These are phyloP conservation scores for Saguinus midas DNA, from an alignment of 2,113 vertebrate genomes.

Conservation along the genomic window DNA sequence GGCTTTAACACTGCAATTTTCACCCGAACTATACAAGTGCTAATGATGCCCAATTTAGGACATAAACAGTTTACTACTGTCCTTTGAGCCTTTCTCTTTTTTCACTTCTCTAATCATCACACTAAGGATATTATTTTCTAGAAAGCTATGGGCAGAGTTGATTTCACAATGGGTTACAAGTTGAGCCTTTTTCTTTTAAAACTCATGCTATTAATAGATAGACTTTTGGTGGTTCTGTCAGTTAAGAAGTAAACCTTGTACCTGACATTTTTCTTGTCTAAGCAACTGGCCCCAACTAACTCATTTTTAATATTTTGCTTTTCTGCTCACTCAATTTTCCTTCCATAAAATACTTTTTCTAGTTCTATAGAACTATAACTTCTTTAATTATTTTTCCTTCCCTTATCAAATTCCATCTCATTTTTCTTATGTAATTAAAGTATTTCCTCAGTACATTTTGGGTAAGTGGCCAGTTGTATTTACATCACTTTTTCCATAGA, in stretches of 20 bases:
- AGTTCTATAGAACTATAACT: neutral
- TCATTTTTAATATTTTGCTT: neutral
- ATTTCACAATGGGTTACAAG: conserved; percentile 1
- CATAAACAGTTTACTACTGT: conserved; percentile 42
- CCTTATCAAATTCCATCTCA: neutral
- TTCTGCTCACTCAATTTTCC: neutral
- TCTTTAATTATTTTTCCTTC: neutral
- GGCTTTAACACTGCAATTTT: conserved; percentile 46
- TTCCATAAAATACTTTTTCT: neutral
- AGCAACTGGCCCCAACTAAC: neutral
- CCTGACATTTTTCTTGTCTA: neutral
- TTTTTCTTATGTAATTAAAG: conserved; percentile 40
- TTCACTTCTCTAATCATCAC: conserved; percentile 35
- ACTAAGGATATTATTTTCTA: conserved; percentile 40
- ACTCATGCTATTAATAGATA: neutral
- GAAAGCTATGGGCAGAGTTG: conserved; percentile 5
- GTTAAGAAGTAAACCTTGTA: neutral
- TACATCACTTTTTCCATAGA: conserved; percentile 53
- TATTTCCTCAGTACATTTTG: neutral
- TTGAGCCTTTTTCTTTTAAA: neutral
- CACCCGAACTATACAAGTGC: conserved; percentile 45
- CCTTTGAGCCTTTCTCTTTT: conserved; percentile 12
- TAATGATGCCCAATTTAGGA: conserved; percentile 52
- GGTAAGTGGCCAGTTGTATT: conserved; percentile 8
- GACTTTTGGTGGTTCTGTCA: neutral